Evolutionary conservation across 1,140 invertebrate genomes (phyloP).

Genomic region (Achroia grisella): DNA sequence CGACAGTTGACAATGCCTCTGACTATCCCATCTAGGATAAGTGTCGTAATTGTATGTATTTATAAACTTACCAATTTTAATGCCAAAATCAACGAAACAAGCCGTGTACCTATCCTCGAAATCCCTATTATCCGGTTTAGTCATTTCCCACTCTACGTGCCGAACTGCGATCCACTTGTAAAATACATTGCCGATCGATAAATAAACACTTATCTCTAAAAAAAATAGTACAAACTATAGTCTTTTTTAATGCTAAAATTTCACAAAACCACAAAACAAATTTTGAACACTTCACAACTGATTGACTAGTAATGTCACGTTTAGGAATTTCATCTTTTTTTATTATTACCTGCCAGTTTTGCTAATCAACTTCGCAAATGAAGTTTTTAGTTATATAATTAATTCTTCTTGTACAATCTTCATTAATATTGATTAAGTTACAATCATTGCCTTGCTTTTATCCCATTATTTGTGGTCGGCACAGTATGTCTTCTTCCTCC

Average conservation of each 20-base stretch:
- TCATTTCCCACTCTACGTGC: constrained; percentile 33
- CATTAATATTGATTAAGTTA: too few relatives aligned
- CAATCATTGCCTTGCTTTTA: too few relatives aligned
- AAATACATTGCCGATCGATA: constrained; percentile 19
- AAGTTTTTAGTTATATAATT: too few relatives aligned
- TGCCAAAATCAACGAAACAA: constrained; percentile 53
- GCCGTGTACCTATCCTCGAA: constrained; percentile 57
- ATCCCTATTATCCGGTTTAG: constrained; percentile 40
- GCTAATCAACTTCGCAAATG: not conserved
- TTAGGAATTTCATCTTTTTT: not conserved
- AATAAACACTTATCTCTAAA: constrained; percentile 7
- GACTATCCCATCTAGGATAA: too few relatives aligned
- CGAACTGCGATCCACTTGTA: not conserved
- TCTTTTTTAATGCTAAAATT: not conserved
- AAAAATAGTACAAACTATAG: not conserved
- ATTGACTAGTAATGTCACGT: constrained; percentile 1
- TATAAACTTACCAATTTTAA: constrained; percentile 53
- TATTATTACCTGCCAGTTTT: too few relatives aligned
- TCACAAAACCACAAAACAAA: constrained; percentile 12
- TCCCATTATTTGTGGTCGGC: too few relatives aligned
- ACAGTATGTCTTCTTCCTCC: too few relatives aligned
- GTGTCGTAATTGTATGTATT: too few relatives aligned
- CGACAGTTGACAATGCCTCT: too few relatives aligned
- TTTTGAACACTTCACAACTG: constrained; percentile 14
- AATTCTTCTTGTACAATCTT: too few relatives aligned